Evolutionary conservation across 2,113 vertebrate genomes (phyloP).

Genomic region (Syrmaticus mikado): DNA sequence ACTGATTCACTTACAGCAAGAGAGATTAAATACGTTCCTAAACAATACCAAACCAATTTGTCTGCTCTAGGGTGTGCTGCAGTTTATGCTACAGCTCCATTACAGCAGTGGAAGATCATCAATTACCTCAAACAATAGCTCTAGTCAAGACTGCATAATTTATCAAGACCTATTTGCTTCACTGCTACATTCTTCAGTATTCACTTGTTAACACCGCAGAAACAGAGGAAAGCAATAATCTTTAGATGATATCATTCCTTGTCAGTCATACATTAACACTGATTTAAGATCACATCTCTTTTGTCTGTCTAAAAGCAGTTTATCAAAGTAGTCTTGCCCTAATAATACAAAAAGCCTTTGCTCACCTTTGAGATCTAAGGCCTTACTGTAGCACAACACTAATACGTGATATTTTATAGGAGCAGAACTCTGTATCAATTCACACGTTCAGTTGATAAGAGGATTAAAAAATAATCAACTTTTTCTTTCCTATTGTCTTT

Average conservation of each 20-base stretch:
- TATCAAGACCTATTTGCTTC: constrained; percentile 46
- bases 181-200: constrained; percentile 30
- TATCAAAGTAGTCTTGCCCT: constrained; percentile 1
- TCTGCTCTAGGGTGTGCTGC: constrained; percentile 2
- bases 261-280: constrained; percentile 51
- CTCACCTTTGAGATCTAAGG: constrained; percentile 21
- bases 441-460: neutral
- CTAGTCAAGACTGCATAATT: constrained; percentile 48
- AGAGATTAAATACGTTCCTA: constrained; percentile 38
- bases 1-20: neutral
- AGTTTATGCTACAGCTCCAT: constrained; percentile 31
- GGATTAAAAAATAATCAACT: neutral
- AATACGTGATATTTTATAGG: neutral
- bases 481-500: neutral
- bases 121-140: constrained; percentile 53
- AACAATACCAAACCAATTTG: constrained; percentile 64
- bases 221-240: constrained; percentile 56
- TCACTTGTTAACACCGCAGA: constrained; percentile 39
- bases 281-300: constrained; percentile 21
- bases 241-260: constrained; percentile 53
- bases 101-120: constrained; percentile 50
- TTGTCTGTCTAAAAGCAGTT: constrained; percentile 39
- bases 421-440: neutral
- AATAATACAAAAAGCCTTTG: neutral
- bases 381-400: neutral